Base-by-base conservation (phyloP, 2,113 vertebrate species). In the Elachura formosa region DNA sequence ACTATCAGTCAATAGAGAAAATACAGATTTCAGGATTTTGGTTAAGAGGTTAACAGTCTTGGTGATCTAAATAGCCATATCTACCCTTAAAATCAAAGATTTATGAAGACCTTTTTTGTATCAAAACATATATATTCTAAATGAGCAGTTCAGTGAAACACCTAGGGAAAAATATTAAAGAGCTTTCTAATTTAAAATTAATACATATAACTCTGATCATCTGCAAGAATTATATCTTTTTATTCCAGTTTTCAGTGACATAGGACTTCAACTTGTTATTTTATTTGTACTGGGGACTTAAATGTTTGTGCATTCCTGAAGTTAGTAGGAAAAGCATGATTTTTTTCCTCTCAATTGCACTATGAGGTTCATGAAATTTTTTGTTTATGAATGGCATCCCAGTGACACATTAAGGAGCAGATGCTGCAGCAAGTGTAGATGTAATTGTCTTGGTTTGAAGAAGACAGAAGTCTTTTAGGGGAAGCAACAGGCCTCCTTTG, bases 361-460 rank as follows among this genome's bases (percentile, higher is more conserved):
- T 87, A 23, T 45, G 74, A 78, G 45, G 78, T 95, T 89, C 66
- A 76, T 43, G 52, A 64, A 67, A 56, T 79, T 92, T 92, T 91
- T 89, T 96, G 34, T 76, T 90, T 96, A 76, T 94, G 87, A 91
- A 95, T 48, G 55, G 63, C 72, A 92, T 45, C 0, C 82, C 86
- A 43, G 87, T 86, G 90, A 73, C 73, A 85, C 80, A 91, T 94
- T 85, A 96, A 79, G 71, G 55, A 94, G 81, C 54, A 95, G 72
- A 72, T 90, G 72, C 51, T 90, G 85, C 74, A 93, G 80, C 85
- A 93, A 91, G 86, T 43, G 83, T 86, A 52, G 90, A 89, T 91
- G 68, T 84, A 96, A n/a, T n/a, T n/a, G n/a, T n/a, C n/a, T n/a
- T n/a, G n/a, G n/a, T n/a, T n/a, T n/a, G n/a, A n/a, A n/a, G n/a